phyloP scores from a whole-genome alignment of 2,797 vertebrate genomes.

The Myripristis jacobus region DNA sequence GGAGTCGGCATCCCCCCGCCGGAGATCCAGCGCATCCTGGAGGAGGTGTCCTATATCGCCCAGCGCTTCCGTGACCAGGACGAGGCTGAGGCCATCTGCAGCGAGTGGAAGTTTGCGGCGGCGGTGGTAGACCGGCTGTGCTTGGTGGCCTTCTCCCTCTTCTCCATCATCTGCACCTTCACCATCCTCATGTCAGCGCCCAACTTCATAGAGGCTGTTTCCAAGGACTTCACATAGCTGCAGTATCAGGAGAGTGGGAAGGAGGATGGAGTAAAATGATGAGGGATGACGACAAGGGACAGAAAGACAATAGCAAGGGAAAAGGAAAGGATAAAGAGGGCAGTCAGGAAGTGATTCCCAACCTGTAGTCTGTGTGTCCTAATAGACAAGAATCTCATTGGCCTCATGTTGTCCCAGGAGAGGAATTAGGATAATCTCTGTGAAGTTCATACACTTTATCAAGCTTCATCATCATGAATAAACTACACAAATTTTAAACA shows the following conservation, averaged over 20 bases:
- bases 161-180: slow-evolving; percentile 87
- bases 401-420: slow-evolving; percentile 2
- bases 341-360: slow-evolving; percentile 7
- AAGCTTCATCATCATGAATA: neutral
- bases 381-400: slow-evolving; percentile 5
- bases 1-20: slow-evolving; percentile 74
- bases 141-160: slow-evolving; percentile 86
- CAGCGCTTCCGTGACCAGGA: slow-evolving; percentile 84
- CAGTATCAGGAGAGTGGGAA: slow-evolving; percentile 16
- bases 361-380: slow-evolving; percentile 2
- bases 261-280: neutral
- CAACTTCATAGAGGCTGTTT: slow-evolving; percentile 87
- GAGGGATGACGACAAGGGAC: slow-evolving; percentile 2
- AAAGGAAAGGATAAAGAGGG: neutral
- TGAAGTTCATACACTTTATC: slow-evolving; percentile 11
- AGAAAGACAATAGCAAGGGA: slow-evolving; percentile 2
- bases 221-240: slow-evolving; percentile 86
- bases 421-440: slow-evolving; percentile 21
- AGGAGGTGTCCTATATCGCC: slow-evolving; percentile 86
- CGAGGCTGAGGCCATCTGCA: slow-evolving; percentile 84
- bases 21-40: slow-evolving; percentile 85
- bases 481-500: slow-evolving; percentile 12
- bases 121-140: slow-evolving; percentile 88
- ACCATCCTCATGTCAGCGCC: slow-evolving; percentile 88
- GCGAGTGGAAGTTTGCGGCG: slow-evolving; percentile 88